Percentiles rank a stretch among this genome's conserved stretches.
Evolutionary conservation across 2,113 vertebrate genomes (phyloP).

Genomic region (Leptodactylus fuscus): DNA sequence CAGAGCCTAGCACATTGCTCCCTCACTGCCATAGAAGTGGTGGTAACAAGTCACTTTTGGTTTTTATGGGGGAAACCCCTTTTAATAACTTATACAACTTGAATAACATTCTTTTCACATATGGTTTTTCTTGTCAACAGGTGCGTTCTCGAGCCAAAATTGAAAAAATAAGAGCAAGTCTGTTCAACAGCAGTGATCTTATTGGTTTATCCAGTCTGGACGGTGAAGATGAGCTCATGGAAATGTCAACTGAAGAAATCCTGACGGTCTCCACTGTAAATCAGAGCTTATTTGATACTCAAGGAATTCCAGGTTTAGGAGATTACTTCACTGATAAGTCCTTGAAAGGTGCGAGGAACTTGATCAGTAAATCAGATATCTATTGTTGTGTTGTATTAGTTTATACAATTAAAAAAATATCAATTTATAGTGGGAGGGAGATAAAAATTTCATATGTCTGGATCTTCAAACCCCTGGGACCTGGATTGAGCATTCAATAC

Average conservation of each 20-base stretch:
- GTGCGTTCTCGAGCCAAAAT: constrained; percentile 95
- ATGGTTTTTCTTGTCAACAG: constrained; percentile 74
- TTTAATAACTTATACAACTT: no score
- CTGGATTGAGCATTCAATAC: no score
- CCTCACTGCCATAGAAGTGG: no score
- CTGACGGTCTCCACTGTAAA: constrained; percentile 96
- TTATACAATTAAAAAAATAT: not conserved
- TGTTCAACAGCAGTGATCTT: constrained; percentile 96
- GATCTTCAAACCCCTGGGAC: no score
- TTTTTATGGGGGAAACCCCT: no score
- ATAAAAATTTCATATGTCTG: no score
- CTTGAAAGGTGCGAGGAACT: constrained; percentile 67
- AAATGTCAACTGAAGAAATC: constrained; percentile 97
- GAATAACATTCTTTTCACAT: no score
- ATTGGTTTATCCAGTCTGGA: constrained; percentile 95
- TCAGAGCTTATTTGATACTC: constrained; percentile 96
- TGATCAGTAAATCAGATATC: not conserved
- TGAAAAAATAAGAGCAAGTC: constrained; percentile 95
- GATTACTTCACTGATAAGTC: constrained; percentile 96
- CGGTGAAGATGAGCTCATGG: constrained; percentile 95
- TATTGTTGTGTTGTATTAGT: not conserved
- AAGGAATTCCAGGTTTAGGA: constrained; percentile 93
- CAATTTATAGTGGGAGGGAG: no score
- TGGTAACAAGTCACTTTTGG: no score
- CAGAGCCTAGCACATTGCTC: no score